Base-by-base conservation (phyloP, 2,888 invertebrate species). In the Iphiclides podalirius region DNA sequence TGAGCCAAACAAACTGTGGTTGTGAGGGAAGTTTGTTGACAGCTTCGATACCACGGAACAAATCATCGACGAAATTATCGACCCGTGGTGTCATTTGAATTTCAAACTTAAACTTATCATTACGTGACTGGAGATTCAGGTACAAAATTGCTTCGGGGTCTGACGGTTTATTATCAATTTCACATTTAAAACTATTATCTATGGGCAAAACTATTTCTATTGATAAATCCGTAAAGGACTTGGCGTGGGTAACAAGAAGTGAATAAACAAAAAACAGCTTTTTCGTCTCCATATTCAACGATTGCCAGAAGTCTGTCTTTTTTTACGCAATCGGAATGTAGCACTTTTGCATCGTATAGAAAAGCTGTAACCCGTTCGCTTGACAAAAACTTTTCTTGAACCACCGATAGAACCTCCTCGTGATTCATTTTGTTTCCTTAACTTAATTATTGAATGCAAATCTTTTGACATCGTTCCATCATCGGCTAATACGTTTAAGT, bases 171-270 rank as follows among this genome's bases (percentile, higher is more conserved):
- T 89, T 89, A 65, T 88, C 93, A 66, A 93, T 92, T 71, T 93
- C 92, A 85, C 95, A 94, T 75, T 93, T 92, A 76, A 96, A 96
- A 66, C 92, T 91, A 63, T 92, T 91, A 82, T 96, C 94, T 48
- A 96, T 91, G 16, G 96, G 94, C 65, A 96, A 90, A 43, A 94
- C 93, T 75, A 93, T 92, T 80, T 96, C 95, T 64, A 96, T 91
- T 9, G 93, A 92, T 60, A 96, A 88, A 81, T 96, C 96, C 43
- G 93, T 93, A 68, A 93, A 92, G 47, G 92, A 92, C 70, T 91
- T 91, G 13, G 95, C n/a, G 93, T 60, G 93, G 93, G 63, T 86
- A 90, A 65, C 91, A 90, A 48, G 93, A 85, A 46, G 87, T 80
- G 61, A 78, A 82, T 60, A 88, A 78, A 70, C 87, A 86, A 67